Evolutionary conservation across 2,797 vertebrate genomes (phyloP), one percentile per base, ranked within the genome.

Genomic region (Poecilia gillii): DNA sequence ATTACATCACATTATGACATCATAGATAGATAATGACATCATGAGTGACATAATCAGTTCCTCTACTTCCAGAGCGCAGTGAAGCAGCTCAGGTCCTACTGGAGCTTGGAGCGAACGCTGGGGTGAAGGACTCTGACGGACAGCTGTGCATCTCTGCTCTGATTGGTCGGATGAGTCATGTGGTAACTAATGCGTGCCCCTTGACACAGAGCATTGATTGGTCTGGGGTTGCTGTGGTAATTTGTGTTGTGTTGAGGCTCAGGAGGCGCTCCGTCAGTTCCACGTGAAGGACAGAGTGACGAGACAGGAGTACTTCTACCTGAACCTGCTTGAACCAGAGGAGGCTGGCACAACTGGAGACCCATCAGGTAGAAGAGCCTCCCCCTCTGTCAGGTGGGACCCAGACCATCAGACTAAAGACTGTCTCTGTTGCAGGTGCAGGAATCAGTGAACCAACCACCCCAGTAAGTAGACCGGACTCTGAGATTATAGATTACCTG

Each of bases 101-200:
- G 78, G 90, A 94, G 59, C 81, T 93, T 8, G 93, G 93, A n/a
- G 93, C 94, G 0, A 85, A 94, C 33, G 93, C 93, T 14, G 92
- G 93, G 1, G 76, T 90, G 25, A 91, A 83, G 71, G 95, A 95
- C 83, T 81, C 84, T 81, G 94, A 94, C 6, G 93, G 94, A 77
- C 93, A 95, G 84, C 90, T 94, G 55, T 95, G 94, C 76, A 95
- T 95, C 73, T 92, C 90, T 20, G 94, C 94, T 74, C 87, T 95
- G 90, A 95, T 95, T 81, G 82, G 80, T 43, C 88, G 59, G 71
- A 95, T 95, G 93, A 87, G 89, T 68, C 72, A 92, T 20, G 92
- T 95, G 90, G 95, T 96, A 88, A 91, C 16, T n/a, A 39, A 23
- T 8, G 4, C 45, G 7, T 8, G 0, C 64, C 75, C 43, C 45